These are phyloP conservation scores for Diceros bicornis DNA, from an alignment of 2,797 vertebrate species.

Conservation along the genomic window DNA sequence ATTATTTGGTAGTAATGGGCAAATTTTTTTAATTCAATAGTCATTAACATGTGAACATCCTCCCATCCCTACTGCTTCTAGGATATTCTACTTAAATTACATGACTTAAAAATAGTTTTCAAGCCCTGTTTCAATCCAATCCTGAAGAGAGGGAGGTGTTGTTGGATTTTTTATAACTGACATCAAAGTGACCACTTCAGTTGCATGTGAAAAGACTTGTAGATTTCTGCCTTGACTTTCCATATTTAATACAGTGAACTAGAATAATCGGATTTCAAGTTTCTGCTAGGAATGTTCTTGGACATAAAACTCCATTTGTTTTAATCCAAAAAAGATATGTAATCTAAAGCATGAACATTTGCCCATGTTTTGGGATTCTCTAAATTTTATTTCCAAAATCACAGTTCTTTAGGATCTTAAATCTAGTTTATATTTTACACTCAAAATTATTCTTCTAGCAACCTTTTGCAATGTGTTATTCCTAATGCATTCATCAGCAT, in stretches of 20 bases:
- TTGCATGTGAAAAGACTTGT: not conserved
- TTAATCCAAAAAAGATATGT: not conserved
- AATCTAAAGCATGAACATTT: not conserved
- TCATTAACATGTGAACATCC: not conserved
- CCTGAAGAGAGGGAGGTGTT: not conserved
- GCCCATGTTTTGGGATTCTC: not conserved
- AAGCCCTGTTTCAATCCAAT: not conserved
- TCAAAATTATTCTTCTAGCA: not conserved
- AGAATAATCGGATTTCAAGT: not conserved
- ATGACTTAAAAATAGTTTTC: not conserved
- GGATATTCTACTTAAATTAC: not conserved
- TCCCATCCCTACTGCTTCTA: not conserved
- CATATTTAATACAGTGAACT: not conserved
- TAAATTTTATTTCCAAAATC: slow-evolving; percentile 7
- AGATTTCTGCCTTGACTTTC: not conserved
- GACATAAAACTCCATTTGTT: not conserved
- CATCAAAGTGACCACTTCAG: not conserved
- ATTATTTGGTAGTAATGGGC: not conserved
- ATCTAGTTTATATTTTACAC: not conserved
- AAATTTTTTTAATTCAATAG: not conserved
- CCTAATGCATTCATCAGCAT: not conserved
- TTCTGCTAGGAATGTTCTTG: not conserved
- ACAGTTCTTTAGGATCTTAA: not conserved
- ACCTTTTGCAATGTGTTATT: not conserved
- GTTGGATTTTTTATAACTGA: not conserved